phyloP scores from a whole-genome alignment of 2,113 vertebrate species.

The Camelus dromedarius region DNA sequence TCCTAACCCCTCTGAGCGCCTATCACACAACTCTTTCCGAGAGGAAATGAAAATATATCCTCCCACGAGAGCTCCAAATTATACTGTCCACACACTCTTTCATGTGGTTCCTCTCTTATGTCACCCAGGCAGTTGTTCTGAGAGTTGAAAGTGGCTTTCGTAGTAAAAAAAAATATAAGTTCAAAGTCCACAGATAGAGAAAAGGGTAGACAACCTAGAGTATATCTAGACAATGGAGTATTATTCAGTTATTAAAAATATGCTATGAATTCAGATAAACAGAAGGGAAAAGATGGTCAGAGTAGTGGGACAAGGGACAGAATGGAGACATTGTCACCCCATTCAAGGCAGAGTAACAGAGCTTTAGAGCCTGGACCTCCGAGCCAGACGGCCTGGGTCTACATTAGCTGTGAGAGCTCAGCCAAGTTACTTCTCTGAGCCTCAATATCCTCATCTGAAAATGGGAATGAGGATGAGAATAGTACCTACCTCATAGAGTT shows the following conservation, averaged over 20 bases:
- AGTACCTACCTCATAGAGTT: not conserved
- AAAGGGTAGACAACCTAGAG: not conserved
- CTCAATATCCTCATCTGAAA: not conserved
- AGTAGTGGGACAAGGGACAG: not conserved
- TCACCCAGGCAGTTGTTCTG: not conserved
- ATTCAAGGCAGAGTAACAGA: not conserved
- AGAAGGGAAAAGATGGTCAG: not conserved
- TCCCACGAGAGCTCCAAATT: not conserved
- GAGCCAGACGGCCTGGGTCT: not conserved
- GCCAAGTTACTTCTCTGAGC: not conserved
- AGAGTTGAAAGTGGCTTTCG: not conserved
- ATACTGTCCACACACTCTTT: not conserved
- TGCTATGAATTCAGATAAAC: not conserved
- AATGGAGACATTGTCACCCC: not conserved
- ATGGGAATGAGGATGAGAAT: not conserved
- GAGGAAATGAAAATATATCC: not conserved
- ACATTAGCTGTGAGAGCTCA: not conserved
- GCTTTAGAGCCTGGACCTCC: accelerated
- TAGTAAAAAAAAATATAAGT: not conserved
- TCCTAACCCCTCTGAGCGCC: not conserved
- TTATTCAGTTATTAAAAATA: not conserved
- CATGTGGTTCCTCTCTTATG: not conserved
- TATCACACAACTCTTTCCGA: not conserved
- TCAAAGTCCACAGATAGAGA: not conserved
- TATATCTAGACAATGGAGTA: not conserved